phyloP scores from a whole-genome alignment of 2,888 invertebrate genomes.

The Agriopis leucophaearia region DNA sequence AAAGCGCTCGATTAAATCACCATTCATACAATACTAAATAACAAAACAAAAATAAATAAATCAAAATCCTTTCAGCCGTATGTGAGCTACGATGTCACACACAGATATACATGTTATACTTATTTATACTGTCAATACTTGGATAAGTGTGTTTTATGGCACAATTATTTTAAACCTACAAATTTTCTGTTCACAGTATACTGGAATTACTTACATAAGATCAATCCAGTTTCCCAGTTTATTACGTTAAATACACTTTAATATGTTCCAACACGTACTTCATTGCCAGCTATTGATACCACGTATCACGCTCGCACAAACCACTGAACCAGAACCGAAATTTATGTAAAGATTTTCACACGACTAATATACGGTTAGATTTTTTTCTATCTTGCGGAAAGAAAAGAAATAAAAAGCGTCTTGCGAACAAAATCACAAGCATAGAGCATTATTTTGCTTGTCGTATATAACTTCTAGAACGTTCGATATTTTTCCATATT shows the following conservation, averaged over 20 bases:
- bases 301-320: conserved; percentile 52
- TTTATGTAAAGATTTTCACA: conserved; percentile 11
- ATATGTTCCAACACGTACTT: neutral
- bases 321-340: conserved; percentile 44
- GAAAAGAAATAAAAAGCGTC: conserved; percentile 4
- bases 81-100: too few relatives aligned
- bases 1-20: too few relatives aligned
- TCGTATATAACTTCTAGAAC: neutral
- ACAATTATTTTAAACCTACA: too few relatives aligned
- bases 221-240: neutral
- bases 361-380: conserved; percentile 12
- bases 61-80: too few relatives aligned
- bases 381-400: conserved; percentile 10
- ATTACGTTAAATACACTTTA: conserved; percentile 9
- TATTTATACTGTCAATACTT: too few relatives aligned
- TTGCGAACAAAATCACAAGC: conserved; percentile 2
- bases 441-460: conserved; percentile 20
- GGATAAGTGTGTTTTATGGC: too few relatives aligned
- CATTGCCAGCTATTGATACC: conserved; percentile 36
- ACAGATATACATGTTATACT: too few relatives aligned
- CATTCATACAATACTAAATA: too few relatives aligned
- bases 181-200: too few relatives aligned
- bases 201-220: too few relatives aligned
- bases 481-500: neutral
- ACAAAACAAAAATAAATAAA: too few relatives aligned